phyloP scores from a whole-genome alignment of 2,113 vertebrate genomes.

The Zapornia atra region DNA sequence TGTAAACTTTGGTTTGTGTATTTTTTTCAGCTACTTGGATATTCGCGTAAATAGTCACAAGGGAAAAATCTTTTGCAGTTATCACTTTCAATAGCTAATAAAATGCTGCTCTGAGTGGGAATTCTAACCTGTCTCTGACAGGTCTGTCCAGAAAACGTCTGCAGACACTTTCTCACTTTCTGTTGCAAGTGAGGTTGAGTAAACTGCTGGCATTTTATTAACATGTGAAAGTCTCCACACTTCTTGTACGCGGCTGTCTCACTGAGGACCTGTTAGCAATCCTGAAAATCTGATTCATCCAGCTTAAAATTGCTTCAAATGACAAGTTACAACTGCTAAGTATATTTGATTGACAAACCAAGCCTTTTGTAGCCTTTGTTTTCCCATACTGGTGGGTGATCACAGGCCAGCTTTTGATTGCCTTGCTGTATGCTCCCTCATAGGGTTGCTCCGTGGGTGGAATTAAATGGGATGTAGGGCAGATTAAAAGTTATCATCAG shows the following conservation, averaged over 20 bases:
- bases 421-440: neutral
- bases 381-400: neutral
- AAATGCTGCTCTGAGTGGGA: neutral
- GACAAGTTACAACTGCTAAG: neutral
- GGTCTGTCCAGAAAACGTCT: neutral
- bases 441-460: neutral
- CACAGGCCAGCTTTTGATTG: neutral
- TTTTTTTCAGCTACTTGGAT: neutral
- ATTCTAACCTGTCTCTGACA: neutral
- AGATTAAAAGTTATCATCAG: neutral
- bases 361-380: neutral
- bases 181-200: neutral
- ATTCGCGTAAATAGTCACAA: neutral
- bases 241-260: neutral
- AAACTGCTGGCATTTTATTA: neutral
- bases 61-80: neutral
- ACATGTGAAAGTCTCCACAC: neutral
- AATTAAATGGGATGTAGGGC: neutral
- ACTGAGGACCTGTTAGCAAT: neutral
- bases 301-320: neutral
- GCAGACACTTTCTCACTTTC: neutral
- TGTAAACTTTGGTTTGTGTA: neutral
- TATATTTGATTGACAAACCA: neutral
- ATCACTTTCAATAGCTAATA: neutral
- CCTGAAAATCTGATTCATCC: neutral